Base-by-base conservation (phyloP, 2,113 vertebrate genomes). In the Gobius niger region DNA sequence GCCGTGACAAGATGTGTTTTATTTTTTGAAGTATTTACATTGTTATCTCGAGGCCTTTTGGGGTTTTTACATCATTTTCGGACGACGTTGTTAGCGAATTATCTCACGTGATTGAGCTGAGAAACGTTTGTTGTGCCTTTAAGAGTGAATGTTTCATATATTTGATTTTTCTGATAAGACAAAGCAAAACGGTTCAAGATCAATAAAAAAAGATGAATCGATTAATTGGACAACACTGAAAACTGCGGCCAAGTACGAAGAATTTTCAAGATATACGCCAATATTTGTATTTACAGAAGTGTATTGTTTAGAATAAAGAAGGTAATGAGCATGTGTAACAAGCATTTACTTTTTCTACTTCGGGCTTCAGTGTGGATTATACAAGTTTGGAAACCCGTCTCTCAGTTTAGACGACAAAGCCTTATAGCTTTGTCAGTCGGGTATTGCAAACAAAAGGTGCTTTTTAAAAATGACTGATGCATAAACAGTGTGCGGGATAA, bases 1-100 rank as follows among this genome's bases (percentile, higher is more conserved):
- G 88, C 86, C 34, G n/a, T 60, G 84, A 85, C 75, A 87, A 79
- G 71, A 53, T 81, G 81, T 83, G 75, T 44, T 7, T 74, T 81
- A 78, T 81, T 73, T 73, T 14, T 82, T n/a, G n/a, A 67, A 76
- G 85, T 86, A 91, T 92, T 90, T 92, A 92, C 87, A 91, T 15
- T 24, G 68, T 79, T 76, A 34, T 34, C 24, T 34, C 24, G 24
- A 34, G 24, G 24, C 24, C 24, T 34, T 34, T 34, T 3, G 24
- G 24, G 2, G 24, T 14, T 52, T n/a, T 6, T 51, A 56, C 19
- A 56, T 13, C 12, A 56, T 13, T 40, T 34, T 11, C 0, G 52
- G 16, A 53, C 16, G 19, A 19, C 11, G 16, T 14, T 53, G 51
- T 19, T 34, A 19, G 5, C 16, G 7, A 19, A 19, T 53, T 53